Base-by-base conservation (phyloP, 2,797 vertebrate genomes). In the Lutjanus campechanus region DNA sequence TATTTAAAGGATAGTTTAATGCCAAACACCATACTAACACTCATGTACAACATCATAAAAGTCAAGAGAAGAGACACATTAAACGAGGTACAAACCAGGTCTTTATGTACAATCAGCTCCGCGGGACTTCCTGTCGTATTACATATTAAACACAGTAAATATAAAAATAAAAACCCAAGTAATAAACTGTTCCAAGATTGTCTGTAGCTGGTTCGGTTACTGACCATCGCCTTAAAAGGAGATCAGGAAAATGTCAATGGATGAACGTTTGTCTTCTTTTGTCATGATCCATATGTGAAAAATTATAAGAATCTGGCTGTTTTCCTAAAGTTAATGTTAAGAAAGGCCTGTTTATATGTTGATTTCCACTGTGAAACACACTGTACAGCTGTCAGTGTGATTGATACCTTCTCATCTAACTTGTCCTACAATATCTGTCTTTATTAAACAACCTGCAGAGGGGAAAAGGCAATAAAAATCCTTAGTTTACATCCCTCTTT, bases 1-100 rank as follows among this genome's bases (percentile, higher is more conserved):
- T 95, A 92, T 95, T 96, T 91, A 93, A 95, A 93, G 81, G 87
- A 88, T 85, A 87, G 89, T 97, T 97, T 97, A 97, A 96, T 95
- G 93, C 83, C 93, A 95, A 96, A 96, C 93, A 96, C 94, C 88
- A 93, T 76, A 91, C 95, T 95, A 93, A 96, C 95, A 95, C 92
- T 93, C 94, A 92, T 93, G 87, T 94, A 96, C 95, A 96, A 93
- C 94, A 93, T 92, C 79, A 92, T 93, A 93, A 93, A 94, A 95
- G 91, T 92, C 89, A 88, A 93, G 87, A 56, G 87, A 91, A 92
- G 87, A 88, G 81, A 94, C 90, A 94, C 86, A 29, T 82, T 86
- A 91, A 95, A 94, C 78, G 36, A 91, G 93, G 91, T 92, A 95
- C 85, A 95, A 96, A 96, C 83, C 11, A 86, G 73, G 91, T 92